These are phyloP conservation scores for Irena cyanogastra DNA, from an alignment of 2,113 vertebrate species.

Conservation along the genomic window DNA sequence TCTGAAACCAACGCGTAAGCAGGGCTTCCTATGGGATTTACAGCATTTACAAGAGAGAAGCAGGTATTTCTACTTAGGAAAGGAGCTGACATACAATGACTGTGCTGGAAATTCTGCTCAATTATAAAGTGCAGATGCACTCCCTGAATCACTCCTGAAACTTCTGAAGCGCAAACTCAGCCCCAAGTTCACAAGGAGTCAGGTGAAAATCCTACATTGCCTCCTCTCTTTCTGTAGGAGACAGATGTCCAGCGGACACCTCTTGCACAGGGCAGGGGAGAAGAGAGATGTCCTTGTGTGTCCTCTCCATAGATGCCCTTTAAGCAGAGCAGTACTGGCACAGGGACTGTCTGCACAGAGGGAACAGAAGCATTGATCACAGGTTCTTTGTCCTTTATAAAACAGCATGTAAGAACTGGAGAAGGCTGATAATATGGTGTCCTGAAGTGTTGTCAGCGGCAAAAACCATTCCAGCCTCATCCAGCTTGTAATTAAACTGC, in stretches of 20 bases:
- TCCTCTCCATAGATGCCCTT: neutral
- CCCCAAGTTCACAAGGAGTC: neutral
- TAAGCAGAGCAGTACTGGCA: neutral
- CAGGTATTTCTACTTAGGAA: neutral
- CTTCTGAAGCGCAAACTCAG: neutral
- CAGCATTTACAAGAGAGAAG: neutral
- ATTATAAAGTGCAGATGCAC: neutral
- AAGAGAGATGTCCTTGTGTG: neutral
- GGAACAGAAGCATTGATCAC: neutral
- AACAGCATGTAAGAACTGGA: neutral
- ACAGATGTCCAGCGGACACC: neutral
- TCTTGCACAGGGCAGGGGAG: neutral
- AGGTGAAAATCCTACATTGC: neutral
- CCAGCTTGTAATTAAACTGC: slow-evolving; percentile 46
- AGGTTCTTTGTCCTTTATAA: neutral
- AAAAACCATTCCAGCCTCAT: neutral
- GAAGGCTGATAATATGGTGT: neutral
- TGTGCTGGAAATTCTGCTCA: neutral
- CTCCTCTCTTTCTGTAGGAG: neutral
- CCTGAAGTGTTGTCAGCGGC: neutral
- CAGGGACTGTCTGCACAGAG: neutral
- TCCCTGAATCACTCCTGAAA: neutral
- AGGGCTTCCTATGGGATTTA: neutral
- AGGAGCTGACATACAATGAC: neutral
- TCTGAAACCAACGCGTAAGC: neutral